These are phyloP conservation scores for Hoplostethus mediterraneus DNA, from an alignment of 2,797 vertebrate genomes.

Conservation along the genomic window DNA sequence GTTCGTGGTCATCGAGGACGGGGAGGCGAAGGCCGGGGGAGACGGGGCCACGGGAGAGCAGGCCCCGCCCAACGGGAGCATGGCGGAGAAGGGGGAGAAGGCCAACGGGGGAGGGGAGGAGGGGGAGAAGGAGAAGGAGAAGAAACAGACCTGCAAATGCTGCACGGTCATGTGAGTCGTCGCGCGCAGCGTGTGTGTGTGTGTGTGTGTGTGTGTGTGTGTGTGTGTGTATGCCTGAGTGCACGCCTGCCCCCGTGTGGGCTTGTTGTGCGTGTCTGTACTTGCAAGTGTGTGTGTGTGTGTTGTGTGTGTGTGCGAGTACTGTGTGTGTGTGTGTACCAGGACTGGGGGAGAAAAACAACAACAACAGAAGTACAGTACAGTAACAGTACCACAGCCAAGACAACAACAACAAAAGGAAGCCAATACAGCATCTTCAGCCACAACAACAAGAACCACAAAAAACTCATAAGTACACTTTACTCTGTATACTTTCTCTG, in stretches of 20 bases:
- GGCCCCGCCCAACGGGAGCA: slow-evolving; percentile 90
- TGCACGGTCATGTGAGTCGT: slow-evolving; percentile 94
- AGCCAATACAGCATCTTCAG: slow-evolving; percentile 72
- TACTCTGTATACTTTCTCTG: slow-evolving; percentile 79
- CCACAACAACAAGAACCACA: slow-evolving; percentile 74
- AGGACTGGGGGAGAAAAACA: slow-evolving; percentile 61
- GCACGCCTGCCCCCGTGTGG: slow-evolving; percentile 47
- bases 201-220: slow-evolving; percentile 17
- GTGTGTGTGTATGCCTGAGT: slow-evolving; percentile 36
- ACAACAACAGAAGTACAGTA: slow-evolving; percentile 62
- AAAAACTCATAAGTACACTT: slow-evolving; percentile 78
- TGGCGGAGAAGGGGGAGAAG: slow-evolving; percentile 85
- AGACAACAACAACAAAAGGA: slow-evolving; percentile 71
- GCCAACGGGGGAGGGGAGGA: slow-evolving; percentile 82
- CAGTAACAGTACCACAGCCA: slow-evolving; percentile 55
- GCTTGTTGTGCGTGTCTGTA: slow-evolving; percentile 61
- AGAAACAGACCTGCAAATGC: slow-evolving; percentile 96
- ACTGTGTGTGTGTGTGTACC: slow-evolving; percentile 40
- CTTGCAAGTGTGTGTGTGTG: slow-evolving; percentile 27
- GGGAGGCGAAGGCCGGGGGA: slow-evolving; percentile 82
- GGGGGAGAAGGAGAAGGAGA: slow-evolving; percentile 87
- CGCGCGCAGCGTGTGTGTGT: slow-evolving; percentile 28
- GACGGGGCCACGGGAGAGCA: slow-evolving; percentile 79
- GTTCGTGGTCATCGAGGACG: slow-evolving; percentile 94
- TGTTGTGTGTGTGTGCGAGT: slow-evolving; percentile 8